Conservation (phyloP, 2,797 vertebrate genomes). For the Tragelaphus eurycerus region DNA sequence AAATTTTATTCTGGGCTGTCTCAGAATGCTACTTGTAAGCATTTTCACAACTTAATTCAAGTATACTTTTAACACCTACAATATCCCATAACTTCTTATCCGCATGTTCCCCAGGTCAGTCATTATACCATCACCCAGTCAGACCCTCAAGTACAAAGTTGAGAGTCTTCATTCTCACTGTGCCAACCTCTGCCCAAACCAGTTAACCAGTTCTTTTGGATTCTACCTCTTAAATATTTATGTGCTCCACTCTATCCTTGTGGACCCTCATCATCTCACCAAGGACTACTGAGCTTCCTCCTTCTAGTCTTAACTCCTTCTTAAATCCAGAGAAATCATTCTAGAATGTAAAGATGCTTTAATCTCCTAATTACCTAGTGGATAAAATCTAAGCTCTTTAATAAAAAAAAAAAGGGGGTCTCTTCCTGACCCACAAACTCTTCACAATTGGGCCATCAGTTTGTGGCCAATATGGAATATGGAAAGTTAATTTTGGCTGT, state of each 20-base stretch:
- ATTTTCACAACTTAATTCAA: slow-evolving; percentile 28
- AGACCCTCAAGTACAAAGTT: not conserved
- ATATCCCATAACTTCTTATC: not conserved
- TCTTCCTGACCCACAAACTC: not conserved
- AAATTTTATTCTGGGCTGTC: not conserved
- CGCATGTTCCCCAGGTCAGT: not conserved
- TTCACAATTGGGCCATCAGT: not conserved
- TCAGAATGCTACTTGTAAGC: not conserved
- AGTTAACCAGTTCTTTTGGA: not conserved
- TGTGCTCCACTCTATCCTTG: not conserved
- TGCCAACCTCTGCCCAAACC: not conserved
- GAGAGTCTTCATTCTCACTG: not conserved
- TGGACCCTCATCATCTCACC: not conserved
- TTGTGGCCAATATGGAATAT: not conserved
- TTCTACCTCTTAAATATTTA: not conserved
- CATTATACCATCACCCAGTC: not conserved
- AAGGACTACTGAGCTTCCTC: not conserved
- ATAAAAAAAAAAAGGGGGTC: not conserved
- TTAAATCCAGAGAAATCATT: not conserved
- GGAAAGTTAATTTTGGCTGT: not conserved
- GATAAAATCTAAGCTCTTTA: slow-evolving; percentile 25
- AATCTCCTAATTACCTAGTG: not conserved
- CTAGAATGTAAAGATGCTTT: slow-evolving; percentile 11
- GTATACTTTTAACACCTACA: not conserved
- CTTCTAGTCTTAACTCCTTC: not conserved